Base-by-base conservation (phyloP, 2,888 invertebrate species). In the Arctia plantaginis region DNA sequence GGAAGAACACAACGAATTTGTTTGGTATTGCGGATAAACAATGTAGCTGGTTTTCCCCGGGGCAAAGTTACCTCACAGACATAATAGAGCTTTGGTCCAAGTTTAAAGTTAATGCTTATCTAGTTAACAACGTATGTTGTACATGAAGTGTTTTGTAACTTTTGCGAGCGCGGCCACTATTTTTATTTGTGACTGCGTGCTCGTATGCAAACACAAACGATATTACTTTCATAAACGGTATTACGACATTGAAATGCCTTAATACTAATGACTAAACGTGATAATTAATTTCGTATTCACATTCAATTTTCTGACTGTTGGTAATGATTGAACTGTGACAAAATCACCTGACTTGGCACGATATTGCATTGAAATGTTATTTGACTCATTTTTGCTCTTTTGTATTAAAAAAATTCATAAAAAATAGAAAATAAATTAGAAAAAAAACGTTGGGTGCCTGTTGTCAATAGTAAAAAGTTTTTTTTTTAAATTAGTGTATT, bases 1-100 rank as follows among this genome's bases (percentile, higher is more conserved):
- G 68, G 59, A 27, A 41, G 30, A 47, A 47, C 64, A 68, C 41
- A 27, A 69, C 65, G 66, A 73, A 80, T 80, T 81, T 79, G 71
- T 75, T 44, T 69, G 73, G 70, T 72, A 73, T 76, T 77, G 71
- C 71, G 72, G 30, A 80, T 76, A 74, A 68, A 80, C 79, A 79
- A 80, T 75, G 68, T 75, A 20, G 59, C 47, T 30, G 35, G 30
- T 55, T 70, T 68, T 79, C 81, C 77, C 75, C 47, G 30, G 74
- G 75, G 81, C 35, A 20, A 39, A 76, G 69, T 75, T 74, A 72
- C 67, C 64, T 69, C 35, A 39, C 33, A 71, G 47, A 64, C 47
- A 65, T 47, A 64, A 64, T 68, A 47, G n/a, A 20, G 10, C 3
- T 3, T 41, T 67, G 72, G 64, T 69, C 3, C 33, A 73, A 64